Base-by-base conservation (phyloP, 1,140 invertebrate species). In the Leptopilina clavipes region DNA sequence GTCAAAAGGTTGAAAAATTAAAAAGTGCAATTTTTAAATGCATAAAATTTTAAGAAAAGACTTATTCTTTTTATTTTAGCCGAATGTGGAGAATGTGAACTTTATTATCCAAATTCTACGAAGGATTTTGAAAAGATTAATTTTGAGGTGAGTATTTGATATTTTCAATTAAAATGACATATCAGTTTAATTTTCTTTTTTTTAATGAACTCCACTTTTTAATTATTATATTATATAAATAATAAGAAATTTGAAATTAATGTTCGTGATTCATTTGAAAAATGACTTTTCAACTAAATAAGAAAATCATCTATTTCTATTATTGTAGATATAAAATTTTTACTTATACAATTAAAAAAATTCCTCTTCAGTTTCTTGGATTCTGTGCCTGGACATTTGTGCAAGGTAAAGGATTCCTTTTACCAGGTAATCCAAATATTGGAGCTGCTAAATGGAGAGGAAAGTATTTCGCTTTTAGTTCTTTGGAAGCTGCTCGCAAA, bases 391-490 rank as follows among this genome's bases (percentile, higher is more conserved):
- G 91, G 89, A 91, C 89, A 72, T 84, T 94, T 22, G 91, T 93
- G 2, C 81, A 90, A 31, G 91, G 91, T 3, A 86, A 90, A 22
- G 94, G 94, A 3, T 91, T 91, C 1, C 83, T 95, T 11, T 91
- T 94, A 45, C 93, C 94, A 0, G 92, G 92, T 37, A 94, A 94
- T 87, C 91, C 93, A 48, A 93, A 92, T 74, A 91, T 94, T 18
- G 94, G 94, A 11, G 81, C 94, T 0, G 91, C 91, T 14, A 90
- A 91, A 77, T 91, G 88, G 84, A 86, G 90, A 44, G 90, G 90
- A 6, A 90, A 90, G 70, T 90, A 92, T 72, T 94, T 92, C 80
- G 92, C 92, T 0, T 94, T 94, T 81, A 93, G 92, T 59, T 91
- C 89, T 12, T 82, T 87, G 1, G 86, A 90, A 70, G 93, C 92